A percentile compares a stretch with the other conserved stretches of the same genome.
Evolutionary conservation across 2,797 vertebrate species (phyloP).

Genomic region (Acipenser oxyrinchus): DNA sequence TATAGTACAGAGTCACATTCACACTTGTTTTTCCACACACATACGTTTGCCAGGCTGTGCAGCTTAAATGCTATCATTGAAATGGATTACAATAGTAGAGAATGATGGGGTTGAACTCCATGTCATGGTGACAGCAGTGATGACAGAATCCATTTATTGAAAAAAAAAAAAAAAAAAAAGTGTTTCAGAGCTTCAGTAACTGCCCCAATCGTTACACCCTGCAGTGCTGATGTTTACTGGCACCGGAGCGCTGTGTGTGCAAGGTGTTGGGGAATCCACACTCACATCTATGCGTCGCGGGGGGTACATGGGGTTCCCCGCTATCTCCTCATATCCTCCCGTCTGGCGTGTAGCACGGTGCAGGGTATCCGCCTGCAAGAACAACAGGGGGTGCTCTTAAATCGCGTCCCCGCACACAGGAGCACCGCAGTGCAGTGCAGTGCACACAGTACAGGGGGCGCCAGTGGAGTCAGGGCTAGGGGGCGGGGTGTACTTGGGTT

Average conservation of each 20-base stretch:
- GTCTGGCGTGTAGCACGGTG: slow-evolving; percentile 83
- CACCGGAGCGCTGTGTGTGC: neutral
- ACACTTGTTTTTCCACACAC: too few relatives aligned
- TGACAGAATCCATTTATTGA: too few relatives aligned
- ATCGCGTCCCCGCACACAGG: neutral
- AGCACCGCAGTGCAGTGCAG: neutral
- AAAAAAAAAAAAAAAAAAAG: too few relatives aligned
- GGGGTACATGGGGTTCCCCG: slow-evolving; percentile 69
- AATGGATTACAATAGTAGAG: too few relatives aligned
- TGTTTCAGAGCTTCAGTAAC: too few relatives aligned
- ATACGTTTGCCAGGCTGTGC: too few relatives aligned
- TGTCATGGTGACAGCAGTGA: too few relatives aligned
- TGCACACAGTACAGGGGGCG: neutral
- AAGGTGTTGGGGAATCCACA: slow-evolving; percentile 9
- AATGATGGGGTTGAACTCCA: too few relatives aligned
- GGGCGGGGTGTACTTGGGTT: too few relatives aligned
- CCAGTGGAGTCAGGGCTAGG: neutral
- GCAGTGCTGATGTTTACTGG: too few relatives aligned
- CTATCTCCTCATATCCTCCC: slow-evolving; percentile 76
- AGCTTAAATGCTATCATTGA: too few relatives aligned
- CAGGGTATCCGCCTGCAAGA: slow-evolving; percentile 76
- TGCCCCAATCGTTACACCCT: too few relatives aligned
- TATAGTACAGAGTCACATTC: neutral
- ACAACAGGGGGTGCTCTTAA: slow-evolving; percentile 7
- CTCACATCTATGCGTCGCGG: slow-evolving; percentile 75